phyloP scores from a whole-genome alignment of 2,797 vertebrate genomes.

The Spheniscus humboldti region DNA sequence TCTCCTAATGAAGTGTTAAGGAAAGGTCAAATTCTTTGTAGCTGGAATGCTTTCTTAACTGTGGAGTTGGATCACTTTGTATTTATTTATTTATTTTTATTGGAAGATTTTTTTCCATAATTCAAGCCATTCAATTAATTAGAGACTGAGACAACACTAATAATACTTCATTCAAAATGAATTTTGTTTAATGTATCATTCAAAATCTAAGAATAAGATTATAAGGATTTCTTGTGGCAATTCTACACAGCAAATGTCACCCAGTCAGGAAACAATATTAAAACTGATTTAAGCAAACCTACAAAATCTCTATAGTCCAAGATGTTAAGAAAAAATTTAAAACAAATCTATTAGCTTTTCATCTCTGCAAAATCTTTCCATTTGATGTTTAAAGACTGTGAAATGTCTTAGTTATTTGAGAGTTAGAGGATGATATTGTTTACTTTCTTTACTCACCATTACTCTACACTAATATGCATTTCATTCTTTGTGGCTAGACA shows the following conservation, averaged over 20 bases:
- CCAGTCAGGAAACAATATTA: neutral
- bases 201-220: neutral
- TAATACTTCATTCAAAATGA: neutral
- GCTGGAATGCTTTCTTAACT: neutral
- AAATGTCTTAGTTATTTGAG: neutral
- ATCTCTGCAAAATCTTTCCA: neutral
- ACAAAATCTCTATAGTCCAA: neutral
- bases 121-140: neutral
- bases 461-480: neutral
- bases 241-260: neutral
- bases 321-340: neutral
- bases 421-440: neutral
- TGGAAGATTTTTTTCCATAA: neutral
- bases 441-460: neutral
- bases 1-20: neutral
- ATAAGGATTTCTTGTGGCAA: neutral
- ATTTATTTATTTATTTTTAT: neutral
- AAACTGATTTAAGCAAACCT: neutral
- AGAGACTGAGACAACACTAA: neutral
- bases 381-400: neutral
- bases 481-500: neutral
- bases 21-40: neutral
- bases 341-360: neutral
- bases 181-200: neutral
- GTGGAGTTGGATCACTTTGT: neutral